Base-by-base conservation (phyloP, 2,888 invertebrate species). In the Daptonema setosum region DNA sequence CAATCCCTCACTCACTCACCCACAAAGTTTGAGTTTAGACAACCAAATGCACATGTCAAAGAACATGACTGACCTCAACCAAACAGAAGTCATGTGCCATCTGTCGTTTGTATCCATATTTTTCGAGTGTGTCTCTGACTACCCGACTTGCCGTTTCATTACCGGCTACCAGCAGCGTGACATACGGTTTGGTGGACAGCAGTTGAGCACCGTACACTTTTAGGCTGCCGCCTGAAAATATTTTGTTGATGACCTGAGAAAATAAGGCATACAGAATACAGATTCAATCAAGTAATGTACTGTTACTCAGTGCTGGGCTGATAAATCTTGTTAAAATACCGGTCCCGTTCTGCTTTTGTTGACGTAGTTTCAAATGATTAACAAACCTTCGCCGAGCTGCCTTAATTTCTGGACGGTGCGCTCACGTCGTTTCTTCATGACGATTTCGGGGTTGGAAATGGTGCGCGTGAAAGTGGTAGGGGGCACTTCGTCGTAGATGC, bases 381-480 rank as follows among this genome's bases (percentile, higher is more conserved):
- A 41, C 54, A 28, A 25, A 58, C 64, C 64, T 52, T 64, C 60
- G 22, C 61, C 63, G 59, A 70, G 65, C 26, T 67, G 65, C 41
- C 93, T 87, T 67, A 97, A 76, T 74, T 91, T 91, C 70, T 85
- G 81, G 73, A 97, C 95, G 56, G 95, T 78, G 72, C 93, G 93
- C 69, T 95, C 93, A 28, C 97, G 77, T 56, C 93, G 78, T 54
- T 93, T 80, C 61, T 91, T 80, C 97, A 99, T 97, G 65, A 99
- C 97, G 60, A 93, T 91, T 77, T 97, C 97, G 2, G 97, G 97
- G 77, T 97, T 99, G 61, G 93, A 95, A 71, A 99, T 97, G 66
- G 91, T 93, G 67, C 97, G 80, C 54, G 95, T 97, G 75, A 97
- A 97, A 66, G 88, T 91, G 55, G 91, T 93, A 76, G 95, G 91